phyloP scores from a whole-genome alignment of 2,888 invertebrate genomes.

The Ophion ventricosus region DNA sequence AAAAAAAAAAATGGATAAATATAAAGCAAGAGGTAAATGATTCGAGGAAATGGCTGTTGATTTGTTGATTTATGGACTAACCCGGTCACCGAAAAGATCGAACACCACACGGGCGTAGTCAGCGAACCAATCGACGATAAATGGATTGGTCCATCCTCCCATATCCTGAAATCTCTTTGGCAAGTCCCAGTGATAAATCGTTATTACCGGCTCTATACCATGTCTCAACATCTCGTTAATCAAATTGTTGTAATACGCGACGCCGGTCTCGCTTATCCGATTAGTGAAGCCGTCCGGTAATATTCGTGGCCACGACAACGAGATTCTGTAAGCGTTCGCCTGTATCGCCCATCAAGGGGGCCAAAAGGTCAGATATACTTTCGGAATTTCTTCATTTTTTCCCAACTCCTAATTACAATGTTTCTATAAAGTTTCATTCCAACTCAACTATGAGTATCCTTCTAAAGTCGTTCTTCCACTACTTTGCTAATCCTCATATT shows the following conservation, averaged over 20 bases:
- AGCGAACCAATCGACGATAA: constrained; percentile 87
- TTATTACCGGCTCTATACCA: constrained; percentile 86
- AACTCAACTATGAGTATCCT: neutral
- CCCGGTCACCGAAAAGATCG: constrained; percentile 86
- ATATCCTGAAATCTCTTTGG: constrained; percentile 87
- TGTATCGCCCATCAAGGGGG: constrained; percentile 37
- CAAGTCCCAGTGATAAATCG: constrained; percentile 84
- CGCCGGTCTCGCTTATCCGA: constrained; percentile 88
- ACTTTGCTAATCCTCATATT: neutral
- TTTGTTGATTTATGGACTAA: constrained; percentile 77
- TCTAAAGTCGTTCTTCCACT: neutral
- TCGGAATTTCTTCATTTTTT: neutral
- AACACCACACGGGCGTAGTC: constrained; percentile 88
- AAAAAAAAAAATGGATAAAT: neutral
- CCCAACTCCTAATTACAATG: neutral
- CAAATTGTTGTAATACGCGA: constrained; percentile 91
- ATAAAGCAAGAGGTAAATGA: neutral
- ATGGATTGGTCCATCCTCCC: constrained; percentile 88
- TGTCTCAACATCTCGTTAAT: constrained; percentile 88
- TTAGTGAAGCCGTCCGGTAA: constrained; percentile 81
- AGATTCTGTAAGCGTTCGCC: constrained; percentile 70
- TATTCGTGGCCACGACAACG: constrained; percentile 73
- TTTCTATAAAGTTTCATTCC: neutral
- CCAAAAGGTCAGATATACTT: neutral
- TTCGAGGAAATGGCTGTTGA: neutral